Percentiles rank a stretch among this genome's conserved stretches.
phyloP scores from a whole-genome alignment of 2,888 invertebrate species.

The Labia minor region DNA sequence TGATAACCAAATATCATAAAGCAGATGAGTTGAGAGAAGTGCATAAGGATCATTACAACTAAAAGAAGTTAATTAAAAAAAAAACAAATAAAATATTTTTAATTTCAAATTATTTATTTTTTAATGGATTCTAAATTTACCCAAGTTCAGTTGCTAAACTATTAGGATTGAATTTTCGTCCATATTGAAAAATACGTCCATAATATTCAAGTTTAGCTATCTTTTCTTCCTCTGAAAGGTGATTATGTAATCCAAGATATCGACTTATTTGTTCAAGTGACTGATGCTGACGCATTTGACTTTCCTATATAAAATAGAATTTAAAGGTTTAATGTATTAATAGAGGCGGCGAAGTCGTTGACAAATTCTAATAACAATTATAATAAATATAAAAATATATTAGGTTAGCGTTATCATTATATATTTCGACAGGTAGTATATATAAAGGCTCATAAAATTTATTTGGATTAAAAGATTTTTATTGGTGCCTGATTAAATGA shows the following conservation, averaged over 20 bases:
- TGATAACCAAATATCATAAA: constrained; percentile 45
- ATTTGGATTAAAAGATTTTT: too few species aligned
- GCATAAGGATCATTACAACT: constrained; percentile 61
- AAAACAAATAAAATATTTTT: too few species aligned
- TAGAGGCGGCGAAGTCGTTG: not conserved
- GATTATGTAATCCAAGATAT: constrained; percentile 55
- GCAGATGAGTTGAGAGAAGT: constrained; percentile 62
- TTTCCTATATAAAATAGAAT: constrained; percentile 30
- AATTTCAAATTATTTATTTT: too few species aligned
- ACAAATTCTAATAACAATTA: not conserved
- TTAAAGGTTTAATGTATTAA: too few species aligned
- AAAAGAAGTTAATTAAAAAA: constrained; percentile 29
- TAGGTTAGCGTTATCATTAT: too few species aligned
- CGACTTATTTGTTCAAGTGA: constrained; percentile 65
- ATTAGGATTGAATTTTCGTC: constrained; percentile 34
- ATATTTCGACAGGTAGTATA: not conserved
- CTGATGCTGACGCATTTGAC: constrained; percentile 73
- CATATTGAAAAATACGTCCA: constrained; percentile 54
- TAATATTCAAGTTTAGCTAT: constrained; percentile 50
- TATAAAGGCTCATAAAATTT: too few species aligned
- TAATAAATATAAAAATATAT: not conserved
- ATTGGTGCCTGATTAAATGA: too few species aligned
- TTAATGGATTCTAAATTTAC: constrained; percentile 30
- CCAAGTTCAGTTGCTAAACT: constrained; percentile 39
- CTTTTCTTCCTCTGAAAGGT: constrained; percentile 43